These are phyloP conservation scores for Ormyrus thymus DNA, from an alignment of 2,888 invertebrate species.

Conservation along the genomic window DNA sequence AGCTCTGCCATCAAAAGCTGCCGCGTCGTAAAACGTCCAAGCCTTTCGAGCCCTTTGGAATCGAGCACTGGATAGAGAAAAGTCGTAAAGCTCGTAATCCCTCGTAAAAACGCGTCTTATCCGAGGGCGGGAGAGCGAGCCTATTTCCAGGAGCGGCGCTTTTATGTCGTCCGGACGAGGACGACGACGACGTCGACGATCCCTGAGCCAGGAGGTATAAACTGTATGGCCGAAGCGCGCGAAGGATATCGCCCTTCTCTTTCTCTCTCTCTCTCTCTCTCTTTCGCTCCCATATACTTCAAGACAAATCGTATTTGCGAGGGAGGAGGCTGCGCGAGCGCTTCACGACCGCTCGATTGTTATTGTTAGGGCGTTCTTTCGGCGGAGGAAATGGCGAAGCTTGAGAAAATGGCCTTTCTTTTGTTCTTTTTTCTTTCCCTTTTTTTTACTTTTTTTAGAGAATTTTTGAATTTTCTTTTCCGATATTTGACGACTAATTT, in stretches of 20 bases:
- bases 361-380: no score
- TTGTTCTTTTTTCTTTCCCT: no score
- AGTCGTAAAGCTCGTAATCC: slow-evolving; percentile 71
- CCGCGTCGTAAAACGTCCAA: no score
- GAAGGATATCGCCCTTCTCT: not conserved
- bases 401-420: no score
- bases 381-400: no score
- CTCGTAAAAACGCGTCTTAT: slow-evolving; percentile 68
- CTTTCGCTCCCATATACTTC: slow-evolving; percentile 7
- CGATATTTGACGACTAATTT: no score
- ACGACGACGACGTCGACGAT: slow-evolving; percentile 27
- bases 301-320: slow-evolving; percentile 32
- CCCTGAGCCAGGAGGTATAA: not conserved
- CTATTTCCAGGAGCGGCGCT: slow-evolving; percentile 23
- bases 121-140: slow-evolving; percentile 43
- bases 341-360: no score
- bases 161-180: slow-evolving; percentile 3
- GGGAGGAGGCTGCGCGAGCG: not conserved
- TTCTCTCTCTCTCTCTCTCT: no score
- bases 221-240: not conserved
- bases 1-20: not conserved
- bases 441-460: no score
- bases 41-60: not conserved
- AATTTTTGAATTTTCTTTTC: no score
- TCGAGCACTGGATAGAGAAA: slow-evolving; percentile 53